Percentiles rank a stretch among this genome's conserved stretches.
These are phyloP conservation scores for Pocillopora verrucosa DNA, from an alignment of 64 coral and sea anemone species.

Conservation along the genomic window DNA sequence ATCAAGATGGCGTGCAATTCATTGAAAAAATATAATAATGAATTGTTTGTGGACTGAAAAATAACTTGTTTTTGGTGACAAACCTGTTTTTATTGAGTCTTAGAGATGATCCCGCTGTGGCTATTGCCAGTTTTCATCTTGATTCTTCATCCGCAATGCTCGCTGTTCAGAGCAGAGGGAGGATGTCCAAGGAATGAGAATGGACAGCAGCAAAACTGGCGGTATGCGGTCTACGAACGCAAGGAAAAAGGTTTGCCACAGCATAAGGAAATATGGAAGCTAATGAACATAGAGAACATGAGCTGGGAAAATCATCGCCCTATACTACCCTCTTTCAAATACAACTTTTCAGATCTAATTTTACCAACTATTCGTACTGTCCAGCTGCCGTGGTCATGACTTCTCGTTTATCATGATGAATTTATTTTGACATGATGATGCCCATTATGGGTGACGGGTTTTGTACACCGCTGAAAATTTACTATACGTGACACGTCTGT, in stretches of 20 bases:
- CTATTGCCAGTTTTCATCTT: not conserved
- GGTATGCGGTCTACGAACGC: not conserved
- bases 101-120: not conserved
- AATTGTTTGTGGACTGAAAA: not conserved
- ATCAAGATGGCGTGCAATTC: not conserved
- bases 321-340: not conserved
- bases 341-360: not conserved
- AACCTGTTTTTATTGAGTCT: not conserved
- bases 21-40: not conserved
- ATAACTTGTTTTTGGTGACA: not conserved
- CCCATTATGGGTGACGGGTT: no score
- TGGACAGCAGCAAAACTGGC: not conserved
- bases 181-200: not conserved
- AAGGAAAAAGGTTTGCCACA: conserved; percentile 1
- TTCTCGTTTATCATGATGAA: no score
- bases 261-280: not conserved
- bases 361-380: no score
- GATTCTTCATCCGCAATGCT: not conserved
- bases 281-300: not conserved
- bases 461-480: no score
- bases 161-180: not conserved
- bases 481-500: no score
- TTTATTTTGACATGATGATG: no score
- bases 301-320: not conserved
- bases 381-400: no score